Percentiles rank a stretch among this genome's conserved stretches.
Evolutionary conservation across 2,888 invertebrate species (phyloP).

Genomic region (Charanyca ferruginea): DNA sequence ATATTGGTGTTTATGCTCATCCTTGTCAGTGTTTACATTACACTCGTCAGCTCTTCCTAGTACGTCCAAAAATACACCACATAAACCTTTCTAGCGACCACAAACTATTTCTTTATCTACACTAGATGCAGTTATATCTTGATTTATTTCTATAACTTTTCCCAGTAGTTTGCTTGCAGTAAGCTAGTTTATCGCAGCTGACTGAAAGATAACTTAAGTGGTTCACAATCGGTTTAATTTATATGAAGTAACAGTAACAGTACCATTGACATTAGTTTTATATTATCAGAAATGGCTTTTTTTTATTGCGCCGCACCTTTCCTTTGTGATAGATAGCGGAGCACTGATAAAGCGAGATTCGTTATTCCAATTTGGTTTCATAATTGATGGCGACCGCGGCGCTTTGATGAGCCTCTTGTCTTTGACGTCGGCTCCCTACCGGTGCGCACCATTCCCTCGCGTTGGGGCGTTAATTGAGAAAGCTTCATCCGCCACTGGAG

Average conservation of each 20-base stretch:
- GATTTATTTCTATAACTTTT: conserved; percentile 69
- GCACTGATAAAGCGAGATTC: conserved; percentile 43
- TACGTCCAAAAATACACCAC: conserved; percentile 42
- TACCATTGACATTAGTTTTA: conserved; percentile 33
- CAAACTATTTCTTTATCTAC: conserved; percentile 68
- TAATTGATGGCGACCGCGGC: conserved; percentile 43
- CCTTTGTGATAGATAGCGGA: conserved; percentile 35
- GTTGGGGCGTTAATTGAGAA: conserved; percentile 78
- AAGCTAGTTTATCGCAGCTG: conserved; percentile 63
- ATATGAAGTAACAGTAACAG: conserved; percentile 55
- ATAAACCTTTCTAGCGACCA: conserved; percentile 51
- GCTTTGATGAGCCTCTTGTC: conserved; percentile 49
- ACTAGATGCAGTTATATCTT: conserved; percentile 61
- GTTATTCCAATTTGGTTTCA: conserved; percentile 45
- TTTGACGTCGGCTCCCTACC: conserved; percentile 57
- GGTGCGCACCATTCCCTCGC: conserved; percentile 60
- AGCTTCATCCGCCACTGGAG: conserved; percentile 65
- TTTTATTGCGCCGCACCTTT: conserved; percentile 45
- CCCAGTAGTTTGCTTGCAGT: conserved; percentile 58
- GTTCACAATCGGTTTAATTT: conserved; percentile 58
- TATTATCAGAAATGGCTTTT: conserved; percentile 47
- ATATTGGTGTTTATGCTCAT: conserved; percentile 36
- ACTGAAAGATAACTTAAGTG: conserved; percentile 64
- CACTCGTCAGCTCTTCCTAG: conserved; percentile 50
- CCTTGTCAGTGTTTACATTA: conserved; percentile 37